Evolutionary conservation across 1,140 invertebrate genomes (phyloP), one percentile per base, ranked within the genome.

Genomic region (Magallana angulata): DNA sequence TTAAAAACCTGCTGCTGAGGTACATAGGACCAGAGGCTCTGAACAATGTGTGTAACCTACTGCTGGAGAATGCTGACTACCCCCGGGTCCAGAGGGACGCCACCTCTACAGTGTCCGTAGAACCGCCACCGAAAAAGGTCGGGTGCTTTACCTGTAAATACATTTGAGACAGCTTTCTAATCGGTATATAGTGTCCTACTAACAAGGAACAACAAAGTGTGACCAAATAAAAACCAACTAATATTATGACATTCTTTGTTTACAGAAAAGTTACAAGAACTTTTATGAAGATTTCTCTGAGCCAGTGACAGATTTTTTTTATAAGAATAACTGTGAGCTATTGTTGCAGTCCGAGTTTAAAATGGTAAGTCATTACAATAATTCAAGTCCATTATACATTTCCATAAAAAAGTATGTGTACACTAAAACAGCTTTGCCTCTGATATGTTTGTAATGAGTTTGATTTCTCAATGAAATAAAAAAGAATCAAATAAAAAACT

Each of bases 41-140:
- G 59, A 90, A 89, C 59, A 88, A 87, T 82, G 86, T 89, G 1
- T 89, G 88, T 86, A 86, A 85, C 57, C 12, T 71, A n/a, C 18
- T 90, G 24, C 81, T 90, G 18, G 90, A 90, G 48, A 68, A 89
- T 57, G 59, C 85, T 48, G 80, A 86, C 14, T 90, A 89, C 59
- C 90, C 88, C 58, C 83, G 59, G 48, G 83, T 60, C 16, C n/a
- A 82, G 7, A 57, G 18, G 76, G n/a, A 16, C 6, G 18, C 64
- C 2, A 11, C 82, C 14, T n/a, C 7, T 24, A 58, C 82, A 71
- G 48, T 82, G 48, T 58, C 81, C 11, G 8, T 14, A 1, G 48
- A 57, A 57, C 16, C 14, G 8, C 57, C 48, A 3, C 48, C 57
- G n/a, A 14, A 18, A 82, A 82, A 82, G 48, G 56, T 82, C 36